A percentile compares a stretch with the other conserved stretches of the same genome.
Conservation (phyloP, 2,888 invertebrate species). For the Hofmannophila pseudospretella region DNA sequence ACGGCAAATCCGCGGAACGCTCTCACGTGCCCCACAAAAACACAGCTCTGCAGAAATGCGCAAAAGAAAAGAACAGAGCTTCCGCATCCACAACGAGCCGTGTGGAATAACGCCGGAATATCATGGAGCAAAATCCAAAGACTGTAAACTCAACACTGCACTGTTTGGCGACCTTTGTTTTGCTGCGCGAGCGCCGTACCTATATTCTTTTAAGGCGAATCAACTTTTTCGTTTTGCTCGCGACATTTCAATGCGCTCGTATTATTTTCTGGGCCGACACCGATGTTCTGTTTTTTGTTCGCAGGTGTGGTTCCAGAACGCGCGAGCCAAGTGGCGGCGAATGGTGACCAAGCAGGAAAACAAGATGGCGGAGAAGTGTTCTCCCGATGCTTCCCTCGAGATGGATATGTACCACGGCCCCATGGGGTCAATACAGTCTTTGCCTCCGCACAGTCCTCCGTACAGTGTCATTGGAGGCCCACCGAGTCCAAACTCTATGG, state of each 20-base stretch:
- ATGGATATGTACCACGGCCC: slow-evolving; percentile 81
- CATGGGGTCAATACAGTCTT: slow-evolving; percentile 81
- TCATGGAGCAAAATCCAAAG: slow-evolving; percentile 25
- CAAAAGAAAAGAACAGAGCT: slow-evolving; percentile 37
- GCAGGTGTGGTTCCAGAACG: slow-evolving; percentile 98
- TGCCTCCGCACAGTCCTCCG: slow-evolving; percentile 84
- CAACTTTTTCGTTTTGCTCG: slow-evolving; percentile 39
- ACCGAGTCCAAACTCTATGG: slow-evolving; percentile 84
- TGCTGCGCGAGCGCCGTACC: slow-evolving; percentile 31
- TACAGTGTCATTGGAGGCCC: slow-evolving; percentile 82
- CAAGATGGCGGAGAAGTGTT: slow-evolving; percentile 84
- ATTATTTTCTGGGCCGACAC: slow-evolving; percentile 36
- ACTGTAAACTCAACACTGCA: slow-evolving; percentile 18
- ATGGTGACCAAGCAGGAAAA: slow-evolving; percentile 90
- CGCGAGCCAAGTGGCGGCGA: slow-evolving; percentile 94
- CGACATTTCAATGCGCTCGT: slow-evolving; percentile 31
- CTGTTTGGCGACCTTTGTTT: slow-evolving; percentile 21
- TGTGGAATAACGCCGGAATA: slow-evolving; percentile 20
- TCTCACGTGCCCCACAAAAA: slow-evolving; percentile 46
- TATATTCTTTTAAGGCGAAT: slow-evolving; percentile 36
- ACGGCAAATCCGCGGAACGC: slow-evolving; percentile 43
- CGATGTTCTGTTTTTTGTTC: slow-evolving; percentile 57
- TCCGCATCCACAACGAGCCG: slow-evolving; percentile 33
- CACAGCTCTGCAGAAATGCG: slow-evolving; percentile 21
- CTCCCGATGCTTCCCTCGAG: slow-evolving; percentile 80